Percentiles rank a stretch among this genome's conserved stretches.
These are phyloP conservation scores for Caenorhabditis sp. DNA, from an alignment of 2,888 invertebrate genomes.

Conservation along the genomic window DNA sequence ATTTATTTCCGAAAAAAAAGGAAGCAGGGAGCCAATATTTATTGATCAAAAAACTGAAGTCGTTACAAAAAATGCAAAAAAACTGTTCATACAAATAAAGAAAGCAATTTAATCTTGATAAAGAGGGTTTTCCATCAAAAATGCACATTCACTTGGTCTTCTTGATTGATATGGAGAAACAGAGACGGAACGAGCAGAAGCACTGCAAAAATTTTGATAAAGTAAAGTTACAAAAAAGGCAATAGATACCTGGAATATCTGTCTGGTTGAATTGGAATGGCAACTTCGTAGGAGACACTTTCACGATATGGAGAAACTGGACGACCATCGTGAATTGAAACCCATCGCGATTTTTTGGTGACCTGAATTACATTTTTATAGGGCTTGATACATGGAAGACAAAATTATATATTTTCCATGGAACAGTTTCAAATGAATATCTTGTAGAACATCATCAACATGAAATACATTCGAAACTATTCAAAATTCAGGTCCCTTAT, in stretches of 20 bases:
- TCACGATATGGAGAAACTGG: slow-evolving; percentile 67
- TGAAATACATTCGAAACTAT: too few species aligned
- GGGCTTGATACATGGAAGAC: too few species aligned
- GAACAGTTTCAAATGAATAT: too few species aligned
- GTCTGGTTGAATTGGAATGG: slow-evolving; percentile 44
- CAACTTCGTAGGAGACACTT: slow-evolving; percentile 63
- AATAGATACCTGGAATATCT: slow-evolving; percentile 40
- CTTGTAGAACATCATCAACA: too few species aligned
- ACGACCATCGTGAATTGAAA: slow-evolving; percentile 68
- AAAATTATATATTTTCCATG: too few species aligned
- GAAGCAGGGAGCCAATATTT: neutral
- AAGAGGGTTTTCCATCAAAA: slow-evolving; percentile 55
- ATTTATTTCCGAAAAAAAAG: neutral
- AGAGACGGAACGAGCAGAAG: slow-evolving; percentile 38
- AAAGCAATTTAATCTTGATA: slow-evolving; percentile 43
- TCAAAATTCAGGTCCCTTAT: too few species aligned
- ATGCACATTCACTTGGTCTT: slow-evolving; percentile 51
- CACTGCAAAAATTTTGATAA: slow-evolving; percentile 23
- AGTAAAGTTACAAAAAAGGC: too few species aligned
- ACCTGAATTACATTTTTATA: slow-evolving; percentile 35
- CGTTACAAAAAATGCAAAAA: neutral
- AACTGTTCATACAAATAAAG: neutral
- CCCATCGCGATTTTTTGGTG: slow-evolving; percentile 62
- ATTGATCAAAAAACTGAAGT: neutral
- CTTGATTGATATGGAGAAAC: slow-evolving; percentile 42